Evolutionary conservation across 1,140 invertebrate species (phyloP), one percentile per base, ranked within the genome.

Genomic region (Teleopsis dalmanni): DNA sequence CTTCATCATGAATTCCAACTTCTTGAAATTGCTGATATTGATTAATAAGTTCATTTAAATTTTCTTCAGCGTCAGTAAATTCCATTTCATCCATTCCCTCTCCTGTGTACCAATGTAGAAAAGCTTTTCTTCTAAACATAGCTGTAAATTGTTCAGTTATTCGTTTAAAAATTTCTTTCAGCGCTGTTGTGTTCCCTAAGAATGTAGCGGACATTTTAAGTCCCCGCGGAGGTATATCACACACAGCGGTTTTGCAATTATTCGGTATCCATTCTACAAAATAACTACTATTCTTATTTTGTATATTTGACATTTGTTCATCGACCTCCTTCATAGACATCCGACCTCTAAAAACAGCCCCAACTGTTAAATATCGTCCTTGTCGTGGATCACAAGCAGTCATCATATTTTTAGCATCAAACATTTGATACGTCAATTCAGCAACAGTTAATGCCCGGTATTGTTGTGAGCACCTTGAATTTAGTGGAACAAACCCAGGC

Each of bases 351-450:
- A 95, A 95, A 56, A 89, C 87, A 21, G 87, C 85, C 44, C 89
- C 88, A 14, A 91, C 84, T 14, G 90, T 93, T 33, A 92, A 71
- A 72, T 80, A 85, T 43, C 81, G 75, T 33, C 84, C 84, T 64
- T 82, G 79, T 34, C 80, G 73, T 34, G 91, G 88, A 60, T 95
- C 91, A 66, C 92, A 95, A 19, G 92, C 92, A 37, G 91, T 89
- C 92, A 95, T 95, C 91, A 95, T 95, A 68, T 89, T 88, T 74
- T 87, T 87, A n/a, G 84, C 82, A 56, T 88, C 86, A 74, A 94
- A 88, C 91, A 95, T 91, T 73, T 94, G 90, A 68, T 91, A 84
- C 6, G 89, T 92, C 26, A 95, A 75, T 71, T 94, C 90, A 11
- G 91, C 89, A 2, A 78, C 91, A 36, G 88, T 85, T 21, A 88